These are phyloP conservation scores for Eurystomus gularis DNA, from an alignment of 2,113 vertebrate genomes.

Conservation along the genomic window DNA sequence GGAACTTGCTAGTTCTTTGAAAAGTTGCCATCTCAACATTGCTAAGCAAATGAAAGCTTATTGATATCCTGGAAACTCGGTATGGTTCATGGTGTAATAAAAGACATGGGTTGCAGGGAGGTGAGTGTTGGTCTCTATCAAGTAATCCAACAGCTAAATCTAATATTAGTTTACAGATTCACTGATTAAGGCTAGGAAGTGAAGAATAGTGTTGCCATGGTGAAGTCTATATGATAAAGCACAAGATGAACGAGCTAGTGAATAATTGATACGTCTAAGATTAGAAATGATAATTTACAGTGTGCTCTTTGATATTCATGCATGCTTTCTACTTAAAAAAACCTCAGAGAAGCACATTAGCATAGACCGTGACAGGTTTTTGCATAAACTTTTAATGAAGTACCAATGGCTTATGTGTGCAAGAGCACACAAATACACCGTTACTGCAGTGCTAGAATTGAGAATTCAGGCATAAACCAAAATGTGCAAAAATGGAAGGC, in stretches of 20 bases:
- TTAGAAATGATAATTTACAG: slow-evolving; percentile 57
- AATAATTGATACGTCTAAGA: slow-evolving; percentile 72
- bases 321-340: slow-evolving; percentile 15
- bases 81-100: neutral
- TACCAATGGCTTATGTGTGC: neutral
- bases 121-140: too few species aligned
- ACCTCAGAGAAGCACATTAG: neutral
- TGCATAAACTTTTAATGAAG: neutral
- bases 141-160: slow-evolving; percentile 7
- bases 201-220: slow-evolving; percentile 62
- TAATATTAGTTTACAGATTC: slow-evolving; percentile 49
- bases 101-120: too few species aligned
- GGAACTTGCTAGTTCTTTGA: neutral
- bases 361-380: neutral
- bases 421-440: neutral
- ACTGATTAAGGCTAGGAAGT: slow-evolving; percentile 29
- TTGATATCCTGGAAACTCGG: neutral
- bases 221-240: slow-evolving; percentile 55
- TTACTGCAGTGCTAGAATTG: neutral
- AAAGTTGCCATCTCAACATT: neutral
- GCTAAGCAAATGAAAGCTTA: neutral
- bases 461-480: neutral
- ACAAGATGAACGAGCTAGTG: slow-evolving; percentile 34
- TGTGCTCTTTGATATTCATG: slow-evolving; percentile 40
- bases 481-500: neutral